Percentiles rank a stretch among this genome's conserved stretches.
phyloP scores from a whole-genome alignment of 2,888 invertebrate genomes.

The Monopis laevigella region DNA sequence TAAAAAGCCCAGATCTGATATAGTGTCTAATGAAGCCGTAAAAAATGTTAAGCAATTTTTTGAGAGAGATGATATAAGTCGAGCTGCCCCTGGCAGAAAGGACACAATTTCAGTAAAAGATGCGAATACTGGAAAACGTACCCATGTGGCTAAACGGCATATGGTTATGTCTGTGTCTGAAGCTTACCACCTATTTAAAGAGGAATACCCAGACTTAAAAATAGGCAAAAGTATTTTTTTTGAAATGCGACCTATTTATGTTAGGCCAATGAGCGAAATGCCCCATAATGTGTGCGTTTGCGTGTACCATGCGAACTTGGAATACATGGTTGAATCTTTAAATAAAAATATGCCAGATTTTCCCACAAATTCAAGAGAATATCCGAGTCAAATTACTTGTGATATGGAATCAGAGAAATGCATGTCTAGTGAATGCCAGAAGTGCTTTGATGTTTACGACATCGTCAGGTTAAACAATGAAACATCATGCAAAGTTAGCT shows the following conservation, averaged over 20 bases:
- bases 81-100: slow-evolving; percentile 14
- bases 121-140: slow-evolving; percentile 7
- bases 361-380: not conserved
- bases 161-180: slow-evolving; percentile 15
- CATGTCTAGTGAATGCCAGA: slow-evolving; percentile 4
- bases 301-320: slow-evolving; percentile 10
- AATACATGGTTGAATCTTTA: slow-evolving; percentile 10
- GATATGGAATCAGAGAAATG: slow-evolving; percentile 10
- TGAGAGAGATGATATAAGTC: slow-evolving; percentile 14
- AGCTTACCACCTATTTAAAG: slow-evolving; percentile 12
- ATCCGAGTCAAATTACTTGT: slow-evolving; percentile 6
- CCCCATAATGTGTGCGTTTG: slow-evolving; percentile 14
- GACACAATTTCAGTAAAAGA: slow-evolving; percentile 13
- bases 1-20: not conserved
- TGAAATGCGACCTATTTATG: slow-evolving; percentile 13
- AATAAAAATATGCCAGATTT: slow-evolving; percentile 1
- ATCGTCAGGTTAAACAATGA: not conserved
- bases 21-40: not conserved
- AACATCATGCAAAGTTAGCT: not conserved
- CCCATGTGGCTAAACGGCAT: slow-evolving; percentile 15
- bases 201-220: slow-evolving; percentile 11
- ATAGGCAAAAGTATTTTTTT: slow-evolving; percentile 13
- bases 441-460: slow-evolving; percentile 10
- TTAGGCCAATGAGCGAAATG: slow-evolving; percentile 11
- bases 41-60: not conserved